Conservation (phyloP, 2,113 vertebrate species). For the Anser brachyrhynchus region DNA sequence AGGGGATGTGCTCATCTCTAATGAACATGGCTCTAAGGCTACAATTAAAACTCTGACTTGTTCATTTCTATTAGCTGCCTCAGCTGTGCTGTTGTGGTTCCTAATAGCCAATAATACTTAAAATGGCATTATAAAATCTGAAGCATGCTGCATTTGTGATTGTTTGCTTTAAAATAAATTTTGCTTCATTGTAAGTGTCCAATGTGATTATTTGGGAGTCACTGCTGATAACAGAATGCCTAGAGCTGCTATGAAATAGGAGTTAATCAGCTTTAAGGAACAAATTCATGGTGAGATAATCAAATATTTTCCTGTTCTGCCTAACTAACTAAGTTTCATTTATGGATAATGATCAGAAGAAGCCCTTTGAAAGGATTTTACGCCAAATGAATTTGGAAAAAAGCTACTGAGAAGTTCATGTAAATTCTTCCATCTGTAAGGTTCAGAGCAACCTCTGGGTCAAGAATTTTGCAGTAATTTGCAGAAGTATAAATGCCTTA, state of each 20-base stretch:
- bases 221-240: neutral
- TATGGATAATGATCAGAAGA: neutral
- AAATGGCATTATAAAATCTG: slow-evolving; percentile 1
- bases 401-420: neutral
- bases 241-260: neutral
- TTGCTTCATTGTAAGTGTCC: neutral
- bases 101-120: slow-evolving; percentile 47
- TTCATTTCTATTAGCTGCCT: neutral
- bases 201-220: neutral
- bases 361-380: neutral
- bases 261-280: slow-evolving; percentile 15
- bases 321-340: neutral
- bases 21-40: slow-evolving; percentile 32
- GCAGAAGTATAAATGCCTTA: slow-evolving; percentile 36
- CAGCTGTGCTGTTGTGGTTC: slow-evolving; percentile 22
- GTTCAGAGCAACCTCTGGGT: slow-evolving; percentile 45
- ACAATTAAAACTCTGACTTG: slow-evolving; percentile 23
- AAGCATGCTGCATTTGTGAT: neutral
- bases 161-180: slow-evolving; percentile 48
- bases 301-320: slow-evolving; percentile 9
- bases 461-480: slow-evolving; percentile 33
- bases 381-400: slow-evolving; percentile 7
- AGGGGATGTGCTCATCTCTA: neutral
- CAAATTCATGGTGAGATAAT: neutral
- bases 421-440: slow-evolving; percentile 29